Base-by-base conservation (phyloP, 2,888 invertebrate genomes). In the Diaprepes abbreviatus region DNA sequence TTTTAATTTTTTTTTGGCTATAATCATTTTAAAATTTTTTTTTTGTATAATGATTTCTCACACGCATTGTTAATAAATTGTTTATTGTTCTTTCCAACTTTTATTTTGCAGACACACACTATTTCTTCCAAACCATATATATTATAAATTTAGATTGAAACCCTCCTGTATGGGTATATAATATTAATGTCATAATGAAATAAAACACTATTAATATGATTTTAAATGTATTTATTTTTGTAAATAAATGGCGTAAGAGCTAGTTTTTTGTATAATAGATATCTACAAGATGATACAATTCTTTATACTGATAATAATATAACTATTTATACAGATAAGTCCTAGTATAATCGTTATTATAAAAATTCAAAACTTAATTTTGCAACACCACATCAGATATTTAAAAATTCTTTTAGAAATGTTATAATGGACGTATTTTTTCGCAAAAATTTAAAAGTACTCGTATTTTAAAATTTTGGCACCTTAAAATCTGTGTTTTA, bases 211-310 rank as follows among this genome's bases (percentile, higher is more conserved):
- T 24, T 24, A 3, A 5, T 24, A 24, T 24, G 3, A n/a, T 40
- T 40, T 16, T 40, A 16, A 17, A 24, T 50, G 31, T 64, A 40
- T 64, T n/a, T n/a, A n/a, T 43, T 71, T 76, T 79, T 75, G 79
- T 79, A 79, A 80, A 78, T 80, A 78, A 80, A 80, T 79, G 78
- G 79, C 78, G 74, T 79, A 77, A 76, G 74, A 75, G 74, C 76
- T 78, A 78, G 14, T 73, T 74, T 70, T 75, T n/a, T n/a, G n/a
- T 79, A 79, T 77, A 74, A 75, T 81, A 82, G 80, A 80, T 82
- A 82, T 82, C 83, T 83, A 83, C 82, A 83, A 82, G 79, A 79
- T 81, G 79, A 80, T 82, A 81, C 79, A 80, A 78, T 77, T n/a
- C n/a, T n/a, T 60, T 60, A 48, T 24, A 54, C 33, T 38, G 31